These are phyloP conservation scores for cat (Felis catus) DNA, from an alignment of 2,113 vertebrate species.

Conservation along the genomic window F.catus_Fca126_mat1.0 CM031414.1:88827501-88828000, in stretches of 20 bases:
- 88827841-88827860: neutral
- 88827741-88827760: neutral
- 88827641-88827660: neutral
- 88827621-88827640: neutral
- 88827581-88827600: neutral
- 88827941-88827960: neutral
- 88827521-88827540: neutral
- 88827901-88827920: neutral
- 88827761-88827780: slow-evolving; percentile 37
- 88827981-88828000: neutral
- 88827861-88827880: neutral
- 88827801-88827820: neutral
- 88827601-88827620: neutral
- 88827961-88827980: slow-evolving; percentile 23
- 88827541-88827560: neutral
- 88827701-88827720: neutral
- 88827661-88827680: neutral
- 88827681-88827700: neutral
- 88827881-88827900: neutral
- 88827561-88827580: neutral
- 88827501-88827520: neutral
- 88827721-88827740: neutral
- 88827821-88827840: neutral
- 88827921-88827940: neutral
- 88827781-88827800: slow-evolving; percentile 45